Conservation (phyloP, 2,888 invertebrate species). For the Pristionchus fissidentatus region DNA sequence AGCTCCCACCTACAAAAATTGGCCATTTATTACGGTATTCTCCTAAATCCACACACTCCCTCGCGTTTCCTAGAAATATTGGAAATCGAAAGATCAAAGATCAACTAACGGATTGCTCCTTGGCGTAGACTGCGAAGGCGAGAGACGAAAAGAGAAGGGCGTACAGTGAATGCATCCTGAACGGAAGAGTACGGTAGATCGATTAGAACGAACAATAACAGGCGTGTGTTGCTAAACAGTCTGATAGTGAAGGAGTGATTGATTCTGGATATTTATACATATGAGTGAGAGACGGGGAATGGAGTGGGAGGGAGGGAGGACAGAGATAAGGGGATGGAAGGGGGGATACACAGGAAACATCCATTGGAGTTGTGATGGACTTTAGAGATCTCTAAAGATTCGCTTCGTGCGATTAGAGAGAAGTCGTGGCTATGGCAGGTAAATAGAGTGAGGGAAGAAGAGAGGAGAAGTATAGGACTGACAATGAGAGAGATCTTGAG, state of each 20-base stretch:
- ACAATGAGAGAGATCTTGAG: slow-evolving; percentile 11
- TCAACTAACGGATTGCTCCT: slow-evolving; percentile 37
- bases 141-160: slow-evolving; percentile 40
- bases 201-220: background rate
- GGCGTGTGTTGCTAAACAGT: background rate
- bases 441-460: slow-evolving; percentile 1
- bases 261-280: slow-evolving; percentile 11
- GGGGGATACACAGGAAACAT: background rate
- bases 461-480: background rate
- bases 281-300: background rate
- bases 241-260: background rate
- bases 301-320: background rate
- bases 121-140: slow-evolving; percentile 11
- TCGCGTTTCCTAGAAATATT: too few species aligned
- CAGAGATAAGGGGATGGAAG: background rate
- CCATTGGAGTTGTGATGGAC: too few species aligned
- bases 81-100: too few species aligned
- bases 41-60: too few species aligned
- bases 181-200: background rate
- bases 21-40: background rate
- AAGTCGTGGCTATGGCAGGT: background rate
- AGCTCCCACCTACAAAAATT: too few species aligned
- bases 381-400: background rate
- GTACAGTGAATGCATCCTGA: slow-evolving; percentile 31
- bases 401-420: background rate